These are phyloP conservation scores for Dreissena rostriformis DNA, from an alignment of 1,140 invertebrate genomes.

Conservation along the genomic window DNA sequence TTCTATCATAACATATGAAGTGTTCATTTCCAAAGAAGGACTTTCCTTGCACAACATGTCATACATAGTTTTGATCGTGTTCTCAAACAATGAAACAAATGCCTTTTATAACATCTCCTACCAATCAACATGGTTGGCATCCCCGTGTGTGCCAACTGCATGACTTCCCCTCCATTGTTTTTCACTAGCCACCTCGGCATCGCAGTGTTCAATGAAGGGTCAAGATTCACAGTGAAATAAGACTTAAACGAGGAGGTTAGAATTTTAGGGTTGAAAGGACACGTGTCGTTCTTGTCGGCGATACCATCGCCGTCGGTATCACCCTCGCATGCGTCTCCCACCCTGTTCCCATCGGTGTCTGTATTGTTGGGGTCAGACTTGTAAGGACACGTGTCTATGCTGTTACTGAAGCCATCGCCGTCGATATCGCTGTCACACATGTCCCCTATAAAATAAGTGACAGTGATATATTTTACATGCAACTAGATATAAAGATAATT, in stretches of 20 bases:
- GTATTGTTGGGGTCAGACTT: slow-evolving; percentile 79
- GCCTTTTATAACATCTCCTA: background rate
- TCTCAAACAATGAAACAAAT: background rate
- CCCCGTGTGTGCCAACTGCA: slow-evolving; percentile 39
- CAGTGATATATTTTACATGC: no score
- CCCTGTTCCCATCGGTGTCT: slow-evolving; percentile 44
- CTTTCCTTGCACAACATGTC: no score
- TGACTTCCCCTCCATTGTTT: slow-evolving; percentile 55
- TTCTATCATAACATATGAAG: no score
- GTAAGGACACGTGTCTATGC: slow-evolving; percentile 86
- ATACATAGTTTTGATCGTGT: no score
- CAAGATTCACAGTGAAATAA: slow-evolving; percentile 55
- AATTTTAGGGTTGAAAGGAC: slow-evolving; percentile 53
- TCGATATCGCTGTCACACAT: slow-evolving; percentile 95
- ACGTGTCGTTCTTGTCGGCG: slow-evolving; percentile 58
- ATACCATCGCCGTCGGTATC: slow-evolving; percentile 63
- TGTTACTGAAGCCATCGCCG: slow-evolving; percentile 87
- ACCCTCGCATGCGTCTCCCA: slow-evolving; percentile 65
- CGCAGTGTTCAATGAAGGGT: slow-evolving; percentile 23
- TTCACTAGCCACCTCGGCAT: slow-evolving; percentile 38
- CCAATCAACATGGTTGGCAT: slow-evolving; percentile 60
- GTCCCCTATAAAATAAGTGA: slow-evolving; percentile 86
- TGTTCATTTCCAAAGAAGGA: no score
- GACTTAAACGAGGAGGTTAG: slow-evolving; percentile 38
- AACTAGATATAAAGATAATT: no score